phyloP scores from a whole-genome alignment of 1,140 invertebrate genomes.

The Trissolcus basalis region DNA sequence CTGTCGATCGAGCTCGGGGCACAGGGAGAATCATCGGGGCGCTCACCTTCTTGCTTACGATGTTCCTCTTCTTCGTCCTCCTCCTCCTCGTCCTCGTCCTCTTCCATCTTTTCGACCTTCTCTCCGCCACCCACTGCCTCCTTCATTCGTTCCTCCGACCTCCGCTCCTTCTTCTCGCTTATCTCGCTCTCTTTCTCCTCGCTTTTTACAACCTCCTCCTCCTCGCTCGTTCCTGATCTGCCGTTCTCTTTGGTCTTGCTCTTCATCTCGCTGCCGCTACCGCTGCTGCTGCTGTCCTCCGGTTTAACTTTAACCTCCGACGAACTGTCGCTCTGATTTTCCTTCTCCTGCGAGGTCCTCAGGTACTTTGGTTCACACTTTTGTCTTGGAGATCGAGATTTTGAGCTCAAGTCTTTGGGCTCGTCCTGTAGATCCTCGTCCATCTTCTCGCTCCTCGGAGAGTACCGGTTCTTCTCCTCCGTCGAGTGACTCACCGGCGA shows the following conservation, averaged over 20 bases:
- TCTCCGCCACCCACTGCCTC: slow-evolving; percentile 45
- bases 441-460: slow-evolving; percentile 16
- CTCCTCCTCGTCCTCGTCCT: slow-evolving; percentile 69
- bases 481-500: slow-evolving; percentile 31
- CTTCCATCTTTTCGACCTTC: slow-evolving; percentile 35
- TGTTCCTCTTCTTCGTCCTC: slow-evolving; percentile 63
- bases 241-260: slow-evolving; percentile 34
- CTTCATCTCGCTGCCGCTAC: too few species aligned
- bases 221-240: slow-evolving; percentile 17
- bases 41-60: slow-evolving; percentile 74
- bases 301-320: slow-evolving; percentile 12
- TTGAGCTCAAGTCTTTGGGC: slow-evolving; percentile 72
- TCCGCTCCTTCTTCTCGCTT: slow-evolving; percentile 17
- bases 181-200: slow-evolving; percentile 27
- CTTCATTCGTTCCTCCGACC: slow-evolving; percentile 42
- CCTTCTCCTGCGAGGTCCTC: slow-evolving; percentile 37
- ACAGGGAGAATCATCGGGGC: slow-evolving; percentile 73
- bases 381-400: slow-evolving; percentile 57
- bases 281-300: slow-evolving; percentile 5
- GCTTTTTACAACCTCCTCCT: slow-evolving; percentile 9
- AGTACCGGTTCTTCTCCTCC: slow-evolving; percentile 32
- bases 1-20: slow-evolving; percentile 78
- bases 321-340: slow-evolving; percentile 23
- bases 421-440: slow-evolving; percentile 60
- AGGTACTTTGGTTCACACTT: slow-evolving; percentile 62